A percentile compares a stretch with the other conserved stretches of the same genome.
Evolutionary conservation across 2,797 vertebrate genomes (phyloP).

Genomic region (Hyperoplus lanceolatus): DNA sequence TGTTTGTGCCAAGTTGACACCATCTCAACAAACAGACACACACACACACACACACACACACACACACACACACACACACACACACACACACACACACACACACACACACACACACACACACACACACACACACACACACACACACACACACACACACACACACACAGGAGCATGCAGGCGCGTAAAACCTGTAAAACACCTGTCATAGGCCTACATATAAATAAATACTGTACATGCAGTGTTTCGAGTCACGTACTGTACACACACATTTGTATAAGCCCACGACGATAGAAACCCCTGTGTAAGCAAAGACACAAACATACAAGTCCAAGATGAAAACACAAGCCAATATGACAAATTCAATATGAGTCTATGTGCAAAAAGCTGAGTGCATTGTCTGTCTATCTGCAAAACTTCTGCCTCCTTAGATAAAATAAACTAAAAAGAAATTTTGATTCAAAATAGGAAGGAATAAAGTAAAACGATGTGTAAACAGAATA

Average conservation of each 20-base stretch:
- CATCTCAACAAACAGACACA: constrained; percentile 21
- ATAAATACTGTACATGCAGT: not conserved
- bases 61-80: not conserved
- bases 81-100: constrained; percentile 11
- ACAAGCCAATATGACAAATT: too few species aligned
- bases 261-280: constrained; percentile 1
- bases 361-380: not conserved
- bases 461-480: not conserved
- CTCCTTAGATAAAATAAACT: not conserved
- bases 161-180: constrained; percentile 3
- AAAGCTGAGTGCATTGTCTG: not conserved
- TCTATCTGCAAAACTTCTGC: not conserved
- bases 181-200: constrained; percentile 19
- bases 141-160: not conserved
- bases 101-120: constrained; percentile 3
- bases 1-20: constrained; percentile 48
- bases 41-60: constrained; percentile 8
- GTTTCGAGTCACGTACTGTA: not conserved
- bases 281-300: constrained; percentile 1
- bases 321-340: constrained; percentile 10
- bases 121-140: constrained; percentile 9
- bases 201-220: not conserved
- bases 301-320: not conserved
- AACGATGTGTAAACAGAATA: not conserved
- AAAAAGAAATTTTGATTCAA: not conserved